A percentile compares a stretch with the other conserved stretches of the same genome.
These are phyloP conservation scores for Botia almorhae DNA, from an alignment of 2,797 vertebrate species.

Conservation along the genomic window DNA sequence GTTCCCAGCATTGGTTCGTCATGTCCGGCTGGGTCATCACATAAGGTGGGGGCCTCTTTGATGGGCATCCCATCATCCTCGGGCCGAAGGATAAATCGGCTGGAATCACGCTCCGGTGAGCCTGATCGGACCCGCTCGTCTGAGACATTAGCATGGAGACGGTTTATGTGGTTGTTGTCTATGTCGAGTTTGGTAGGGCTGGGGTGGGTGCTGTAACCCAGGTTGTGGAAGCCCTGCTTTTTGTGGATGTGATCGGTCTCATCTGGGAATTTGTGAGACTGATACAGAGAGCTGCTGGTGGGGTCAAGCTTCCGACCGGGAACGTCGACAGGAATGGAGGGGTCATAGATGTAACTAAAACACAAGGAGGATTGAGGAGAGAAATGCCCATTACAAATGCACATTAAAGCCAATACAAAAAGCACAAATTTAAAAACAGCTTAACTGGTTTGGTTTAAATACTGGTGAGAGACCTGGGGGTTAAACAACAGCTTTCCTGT, in stretches of 20 bases:
- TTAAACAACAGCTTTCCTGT: too few relatives aligned
- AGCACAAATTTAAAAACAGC: too few relatives aligned
- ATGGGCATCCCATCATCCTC: slow-evolving; percentile 45
- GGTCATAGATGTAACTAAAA: slow-evolving; percentile 88
- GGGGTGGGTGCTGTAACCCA: slow-evolving; percentile 72
- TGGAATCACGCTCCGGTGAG: slow-evolving; percentile 34
- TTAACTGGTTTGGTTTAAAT: too few relatives aligned
- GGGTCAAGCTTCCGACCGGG: slow-evolving; percentile 69
- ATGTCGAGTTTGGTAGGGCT: slow-evolving; percentile 72
- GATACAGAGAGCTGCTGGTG: slow-evolving; percentile 71
- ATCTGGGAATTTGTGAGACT: slow-evolving; percentile 61
- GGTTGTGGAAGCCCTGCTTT: slow-evolving; percentile 79
- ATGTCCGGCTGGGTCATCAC: slow-evolving; percentile 17
- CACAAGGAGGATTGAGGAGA: slow-evolving; percentile 43
- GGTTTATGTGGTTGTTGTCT: slow-evolving; percentile 82
- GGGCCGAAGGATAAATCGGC: slow-evolving; percentile 77
- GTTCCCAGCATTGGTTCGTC: slow-evolving; percentile 26
- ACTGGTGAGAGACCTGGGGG: too few relatives aligned
- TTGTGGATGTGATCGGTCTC: slow-evolving; percentile 63
- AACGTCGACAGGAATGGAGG: slow-evolving; percentile 71
- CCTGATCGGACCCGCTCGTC: slow-evolving; percentile 15
- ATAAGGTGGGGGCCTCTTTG: neutral
- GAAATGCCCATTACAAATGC: neutral
- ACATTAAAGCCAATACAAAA: too few relatives aligned
- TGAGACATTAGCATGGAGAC: slow-evolving; percentile 63